Conservation (phyloP, 2,797 vertebrate species). For the Masticophis lateralis region DNA sequence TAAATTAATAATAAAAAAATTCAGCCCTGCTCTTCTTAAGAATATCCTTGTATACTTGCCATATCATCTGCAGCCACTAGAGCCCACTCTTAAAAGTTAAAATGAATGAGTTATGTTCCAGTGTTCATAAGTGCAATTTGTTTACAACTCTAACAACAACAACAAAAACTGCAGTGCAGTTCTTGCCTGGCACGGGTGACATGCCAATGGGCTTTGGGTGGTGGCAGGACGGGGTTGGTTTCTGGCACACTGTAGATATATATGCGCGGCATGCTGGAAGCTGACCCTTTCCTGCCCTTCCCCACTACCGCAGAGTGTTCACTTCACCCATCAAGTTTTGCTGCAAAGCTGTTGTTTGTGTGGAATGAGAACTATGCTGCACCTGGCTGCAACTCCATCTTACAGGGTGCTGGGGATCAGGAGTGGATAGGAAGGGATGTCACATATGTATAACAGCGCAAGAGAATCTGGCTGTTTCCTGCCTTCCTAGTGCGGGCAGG, state of each 20-base stretch:
- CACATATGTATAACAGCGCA: background rate
- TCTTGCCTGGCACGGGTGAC: background rate
- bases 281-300: background rate
- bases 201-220: background rate
- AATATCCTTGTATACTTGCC: background rate
- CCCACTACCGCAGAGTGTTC: background rate
- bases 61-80: background rate
- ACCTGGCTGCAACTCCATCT: background rate
- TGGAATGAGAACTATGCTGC: background rate
- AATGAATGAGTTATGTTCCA: background rate
- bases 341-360: background rate
- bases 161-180: background rate
- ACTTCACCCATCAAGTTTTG: background rate
- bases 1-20: background rate
- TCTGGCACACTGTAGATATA: background rate
- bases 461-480: too few relatives aligned
- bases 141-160: background rate
- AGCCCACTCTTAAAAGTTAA: background rate
- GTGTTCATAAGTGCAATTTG: background rate
- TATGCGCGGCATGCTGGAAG: background rate
- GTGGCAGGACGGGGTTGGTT: background rate
- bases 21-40: background rate
- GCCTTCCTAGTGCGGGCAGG: background rate
- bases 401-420: background rate
- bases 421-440: background rate